Evolutionary conservation across 2,113 vertebrate genomes (phyloP).

Genomic region (Cottus gobio): DNA sequence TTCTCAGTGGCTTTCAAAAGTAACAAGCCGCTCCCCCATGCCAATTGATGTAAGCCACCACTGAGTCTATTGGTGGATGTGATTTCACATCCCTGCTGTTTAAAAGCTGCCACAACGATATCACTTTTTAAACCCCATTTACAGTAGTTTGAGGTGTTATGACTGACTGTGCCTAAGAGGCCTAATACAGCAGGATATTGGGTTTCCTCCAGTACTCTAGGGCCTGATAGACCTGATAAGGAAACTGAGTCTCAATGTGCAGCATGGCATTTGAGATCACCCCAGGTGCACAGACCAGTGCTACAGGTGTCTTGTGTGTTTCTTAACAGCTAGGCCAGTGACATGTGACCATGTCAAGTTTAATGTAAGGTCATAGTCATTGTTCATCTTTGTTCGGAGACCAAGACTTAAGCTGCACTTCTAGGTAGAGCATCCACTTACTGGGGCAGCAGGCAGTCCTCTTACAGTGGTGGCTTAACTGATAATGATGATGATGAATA

Average conservation of each 20-base stretch:
- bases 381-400: conserved; percentile 3
- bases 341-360: not conserved
- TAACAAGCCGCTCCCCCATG: not conserved
- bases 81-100: not conserved
- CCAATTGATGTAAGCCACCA: conserved; percentile 4
- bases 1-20: not conserved
- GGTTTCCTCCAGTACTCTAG: not conserved
- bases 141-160: not conserved
- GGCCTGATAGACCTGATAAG: not conserved
- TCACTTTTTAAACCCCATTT: not conserved
- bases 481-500: not conserved
- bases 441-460: not conserved
- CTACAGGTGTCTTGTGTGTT: not conserved
- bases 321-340: not conserved
- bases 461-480: not conserved
- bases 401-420: not conserved
- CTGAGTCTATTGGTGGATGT: not conserved
- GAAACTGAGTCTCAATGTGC: not conserved
- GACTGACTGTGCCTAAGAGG: not conserved
- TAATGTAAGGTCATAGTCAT: not conserved
- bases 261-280: not conserved
- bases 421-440: not conserved
- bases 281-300: not conserved
- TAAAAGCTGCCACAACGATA: conserved; percentile 6
- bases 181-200: not conserved